Conservation (phyloP, 2,797 vertebrate species). For the Sphenopsis melanotis region DNA sequence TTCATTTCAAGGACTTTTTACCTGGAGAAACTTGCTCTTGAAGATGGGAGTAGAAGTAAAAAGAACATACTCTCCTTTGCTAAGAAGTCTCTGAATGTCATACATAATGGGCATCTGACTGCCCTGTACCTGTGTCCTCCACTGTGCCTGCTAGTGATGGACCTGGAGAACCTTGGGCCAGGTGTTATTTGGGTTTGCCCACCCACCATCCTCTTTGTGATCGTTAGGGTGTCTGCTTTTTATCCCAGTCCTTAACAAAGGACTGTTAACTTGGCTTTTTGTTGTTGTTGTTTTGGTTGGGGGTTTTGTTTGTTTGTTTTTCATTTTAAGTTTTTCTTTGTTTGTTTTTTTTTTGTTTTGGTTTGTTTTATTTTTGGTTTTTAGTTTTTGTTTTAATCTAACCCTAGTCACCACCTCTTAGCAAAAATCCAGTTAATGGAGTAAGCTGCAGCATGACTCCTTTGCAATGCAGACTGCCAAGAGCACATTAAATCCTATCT, state of each 20-base stretch:
- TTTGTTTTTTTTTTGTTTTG: neutral
- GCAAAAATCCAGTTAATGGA: neutral
- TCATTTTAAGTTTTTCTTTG: neutral
- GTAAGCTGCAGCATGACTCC: neutral
- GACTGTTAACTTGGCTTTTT: neutral
- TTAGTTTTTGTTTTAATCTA: neutral
- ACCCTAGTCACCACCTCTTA: neutral
- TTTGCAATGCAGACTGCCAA: neutral
- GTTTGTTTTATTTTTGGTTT: neutral
- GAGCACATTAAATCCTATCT: neutral
- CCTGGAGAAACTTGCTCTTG: constrained; percentile 71
- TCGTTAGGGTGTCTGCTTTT: neutral
- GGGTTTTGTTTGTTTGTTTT: neutral
- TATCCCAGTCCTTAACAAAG: neutral
- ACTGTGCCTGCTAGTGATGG: neutral
- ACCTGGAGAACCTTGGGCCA: neutral
- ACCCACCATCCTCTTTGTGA: neutral
- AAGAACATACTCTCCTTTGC: constrained; percentile 50
- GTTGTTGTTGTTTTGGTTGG: neutral
- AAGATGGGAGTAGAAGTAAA: constrained; percentile 53
- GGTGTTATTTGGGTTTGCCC: neutral
- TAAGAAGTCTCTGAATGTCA: constrained; percentile 46
- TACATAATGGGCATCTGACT: neutral
- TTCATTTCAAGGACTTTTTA: constrained; percentile 15
- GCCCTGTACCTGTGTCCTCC: neutral